Conservation (phyloP, 2,797 vertebrate species). For the Psittacula echo region DNA sequence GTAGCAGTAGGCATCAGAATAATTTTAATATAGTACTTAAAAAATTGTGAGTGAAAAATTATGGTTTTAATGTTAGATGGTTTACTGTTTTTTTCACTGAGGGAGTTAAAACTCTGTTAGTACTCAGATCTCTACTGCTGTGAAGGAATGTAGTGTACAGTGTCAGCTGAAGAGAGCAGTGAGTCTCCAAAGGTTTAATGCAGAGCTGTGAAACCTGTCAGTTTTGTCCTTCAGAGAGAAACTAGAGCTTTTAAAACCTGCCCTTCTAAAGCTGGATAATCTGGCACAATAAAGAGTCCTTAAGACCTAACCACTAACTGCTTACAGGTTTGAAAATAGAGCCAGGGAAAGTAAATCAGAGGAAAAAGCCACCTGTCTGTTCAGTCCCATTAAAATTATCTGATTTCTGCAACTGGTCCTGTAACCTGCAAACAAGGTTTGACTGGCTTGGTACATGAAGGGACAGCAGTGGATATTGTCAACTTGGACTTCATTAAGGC, state of each 20-base stretch:
- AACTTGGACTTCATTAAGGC: not conserved
- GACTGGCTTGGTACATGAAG: not conserved
- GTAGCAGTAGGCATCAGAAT: not conserved
- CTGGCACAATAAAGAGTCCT: not conserved
- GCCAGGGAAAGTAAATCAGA: not conserved
- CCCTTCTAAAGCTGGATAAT: not conserved
- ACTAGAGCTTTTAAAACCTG: not conserved
- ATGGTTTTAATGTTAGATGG: not conserved
- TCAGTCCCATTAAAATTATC: not conserved
- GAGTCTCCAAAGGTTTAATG: not conserved
- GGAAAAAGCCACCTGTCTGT: not conserved
- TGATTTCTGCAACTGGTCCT: not conserved
- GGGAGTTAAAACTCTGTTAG: not conserved
- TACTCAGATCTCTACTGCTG: not conserved
- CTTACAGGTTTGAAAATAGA: not conserved
- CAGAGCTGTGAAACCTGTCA: not conserved
- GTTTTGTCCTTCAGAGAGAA: constrained; percentile 15
- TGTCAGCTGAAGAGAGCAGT: not conserved
- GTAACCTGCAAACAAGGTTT: not conserved
- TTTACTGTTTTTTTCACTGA: not conserved
- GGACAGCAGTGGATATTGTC: not conserved
- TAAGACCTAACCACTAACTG: not conserved
- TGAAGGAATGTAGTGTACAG: fast-evolving
- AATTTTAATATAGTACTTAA: not conserved
- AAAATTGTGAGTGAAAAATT: not conserved